phyloP scores from a whole-genome alignment of 2,113 vertebrate genomes.

The Muntiacus reevesi region DNA sequence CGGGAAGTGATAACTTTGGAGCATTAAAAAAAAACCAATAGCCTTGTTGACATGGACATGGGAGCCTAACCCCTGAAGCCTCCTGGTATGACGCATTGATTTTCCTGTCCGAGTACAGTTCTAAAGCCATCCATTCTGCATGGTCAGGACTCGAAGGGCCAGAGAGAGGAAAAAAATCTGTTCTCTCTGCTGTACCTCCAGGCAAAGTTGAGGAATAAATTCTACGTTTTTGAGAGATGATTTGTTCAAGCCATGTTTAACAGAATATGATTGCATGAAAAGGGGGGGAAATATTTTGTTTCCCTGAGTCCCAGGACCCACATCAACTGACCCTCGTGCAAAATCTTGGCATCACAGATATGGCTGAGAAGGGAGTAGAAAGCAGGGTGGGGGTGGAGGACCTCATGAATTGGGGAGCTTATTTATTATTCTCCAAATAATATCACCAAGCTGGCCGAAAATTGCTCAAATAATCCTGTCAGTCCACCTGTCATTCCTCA shows the following conservation, averaged over 20 bases:
- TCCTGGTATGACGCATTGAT: constrained; percentile 99
- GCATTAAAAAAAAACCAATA: constrained; percentile 99
- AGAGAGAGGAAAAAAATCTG: constrained; percentile 83
- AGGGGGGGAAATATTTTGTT: constrained; percentile 72
- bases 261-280: constrained; percentile 82
- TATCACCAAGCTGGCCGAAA: constrained; percentile 70
- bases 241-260: constrained; percentile 86
- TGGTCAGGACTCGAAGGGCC: constrained; percentile 91
- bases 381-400: background rate
- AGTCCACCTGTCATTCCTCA: constrained; percentile 73
- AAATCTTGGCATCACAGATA: constrained; percentile 55
- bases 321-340: constrained; percentile 73
- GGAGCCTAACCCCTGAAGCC: constrained; percentile 99
- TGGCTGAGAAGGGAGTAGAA: background rate
- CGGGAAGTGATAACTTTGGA: constrained; percentile 96
- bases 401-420: constrained; percentile 58
- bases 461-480: constrained; percentile 77
- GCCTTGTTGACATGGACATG: constrained; percentile 99
- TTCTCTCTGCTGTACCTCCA: constrained; percentile 89
- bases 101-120: constrained; percentile 96
- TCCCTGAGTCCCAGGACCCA: constrained; percentile 76
- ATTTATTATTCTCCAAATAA: constrained; percentile 77
- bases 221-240: constrained; percentile 85
- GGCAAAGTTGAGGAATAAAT: constrained; percentile 92
- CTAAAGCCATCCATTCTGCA: constrained; percentile 98